Evolutionary conservation across 2,797 vertebrate genomes (phyloP).

Genomic region (Liparis tanakae): DNA sequence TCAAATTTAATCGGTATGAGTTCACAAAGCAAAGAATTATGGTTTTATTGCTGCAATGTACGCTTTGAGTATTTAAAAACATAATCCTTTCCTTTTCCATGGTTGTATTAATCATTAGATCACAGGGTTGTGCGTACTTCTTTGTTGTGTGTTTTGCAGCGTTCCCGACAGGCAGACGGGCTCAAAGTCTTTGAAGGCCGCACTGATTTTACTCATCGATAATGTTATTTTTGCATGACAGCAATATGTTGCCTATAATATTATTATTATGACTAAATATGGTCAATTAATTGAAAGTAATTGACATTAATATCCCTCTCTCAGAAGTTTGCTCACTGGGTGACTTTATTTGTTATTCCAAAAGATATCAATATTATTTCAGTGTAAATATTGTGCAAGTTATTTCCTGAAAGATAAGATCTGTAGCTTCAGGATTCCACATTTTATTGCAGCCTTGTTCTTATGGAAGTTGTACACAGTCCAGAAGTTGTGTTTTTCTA

Average conservation of each 20-base stretch:
- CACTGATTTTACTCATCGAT: background rate
- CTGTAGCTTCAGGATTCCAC: conserved; percentile 6
- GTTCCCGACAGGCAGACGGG: conserved; percentile 22
- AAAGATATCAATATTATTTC: conserved; percentile 46
- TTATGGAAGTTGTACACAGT: conserved; percentile 2
- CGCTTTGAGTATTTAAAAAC: background rate
- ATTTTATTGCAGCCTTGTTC: conserved; percentile 1
- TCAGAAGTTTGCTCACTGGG: conserved; percentile 1
- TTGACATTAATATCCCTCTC: background rate
- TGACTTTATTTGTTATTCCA: conserved; percentile 26
- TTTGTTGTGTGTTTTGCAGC: conserved; percentile 18
- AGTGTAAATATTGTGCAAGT: conserved; percentile 38
- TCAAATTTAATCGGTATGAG: background rate
- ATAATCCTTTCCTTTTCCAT: background rate
- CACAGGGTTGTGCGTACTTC: conserved; percentile 1
- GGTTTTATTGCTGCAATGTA: background rate
- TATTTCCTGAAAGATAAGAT: conserved; percentile 24
- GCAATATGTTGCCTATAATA: background rate
- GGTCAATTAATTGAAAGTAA: background rate
- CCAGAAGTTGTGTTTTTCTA: conserved; percentile 1
- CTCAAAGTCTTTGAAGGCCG: background rate
- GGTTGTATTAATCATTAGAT: background rate
- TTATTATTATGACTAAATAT: background rate
- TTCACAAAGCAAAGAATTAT: background rate
- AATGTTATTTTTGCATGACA: conserved; percentile 4